phyloP scores from a whole-genome alignment of 2,888 invertebrate species.

The Cordilura impudica region DNA sequence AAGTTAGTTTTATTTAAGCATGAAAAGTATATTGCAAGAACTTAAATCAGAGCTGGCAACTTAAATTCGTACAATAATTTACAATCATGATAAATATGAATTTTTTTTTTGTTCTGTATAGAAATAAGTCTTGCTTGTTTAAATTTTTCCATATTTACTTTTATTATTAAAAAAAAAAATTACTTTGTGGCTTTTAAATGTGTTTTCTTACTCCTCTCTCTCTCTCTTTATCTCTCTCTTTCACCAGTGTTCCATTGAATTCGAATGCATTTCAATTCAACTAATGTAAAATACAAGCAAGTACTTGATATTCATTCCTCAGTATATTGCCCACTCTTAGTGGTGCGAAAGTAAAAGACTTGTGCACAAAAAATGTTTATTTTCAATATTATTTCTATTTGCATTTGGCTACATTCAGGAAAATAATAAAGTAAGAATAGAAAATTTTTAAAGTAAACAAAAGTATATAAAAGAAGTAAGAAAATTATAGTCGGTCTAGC shows the following conservation, averaged over 20 bases:
- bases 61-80: too few species aligned
- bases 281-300: constrained; percentile 54
- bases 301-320: constrained; percentile 44
- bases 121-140: not conserved
- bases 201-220: not conserved
- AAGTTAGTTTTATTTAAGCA: too few species aligned
- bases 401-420: constrained; percentile 2
- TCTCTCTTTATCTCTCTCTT: not conserved
- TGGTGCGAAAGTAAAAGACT: constrained; percentile 11
- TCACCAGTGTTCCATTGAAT: constrained; percentile 12
- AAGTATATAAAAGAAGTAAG: too few species aligned
- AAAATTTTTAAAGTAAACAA: too few species aligned
- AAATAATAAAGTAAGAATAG: not conserved
- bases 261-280: constrained; percentile 50
- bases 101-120: constrained; percentile 4
- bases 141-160: constrained; percentile 29
- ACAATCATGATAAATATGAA: too few species aligned
- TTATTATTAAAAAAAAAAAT: constrained; percentile 20
- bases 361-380: constrained; percentile 11
- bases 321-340: constrained; percentile 40
- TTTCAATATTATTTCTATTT: constrained; percentile 24
- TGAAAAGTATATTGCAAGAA: too few species aligned
- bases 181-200: constrained; percentile 47
- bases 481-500: too few species aligned
- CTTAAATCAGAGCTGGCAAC: too few species aligned